phyloP scores from a whole-genome alignment of 2,888 invertebrate genomes.

The Mactromeris polynyma region DNA sequence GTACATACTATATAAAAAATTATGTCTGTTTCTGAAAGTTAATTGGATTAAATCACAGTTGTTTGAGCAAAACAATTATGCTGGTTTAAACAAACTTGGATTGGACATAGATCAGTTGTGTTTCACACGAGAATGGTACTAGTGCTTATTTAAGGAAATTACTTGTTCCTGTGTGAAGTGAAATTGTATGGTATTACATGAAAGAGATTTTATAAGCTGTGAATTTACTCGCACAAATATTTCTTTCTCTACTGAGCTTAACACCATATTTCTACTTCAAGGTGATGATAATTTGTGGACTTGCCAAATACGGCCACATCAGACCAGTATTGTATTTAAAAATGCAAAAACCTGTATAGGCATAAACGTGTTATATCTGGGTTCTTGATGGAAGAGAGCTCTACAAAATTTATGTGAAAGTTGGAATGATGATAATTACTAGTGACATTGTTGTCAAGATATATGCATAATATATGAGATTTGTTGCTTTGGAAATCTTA shows the following conservation, averaged over 20 bases:
- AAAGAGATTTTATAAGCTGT: neutral
- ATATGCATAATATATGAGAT: slow-evolving; percentile 17
- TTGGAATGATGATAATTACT: neutral
- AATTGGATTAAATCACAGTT: neutral
- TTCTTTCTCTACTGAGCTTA: neutral
- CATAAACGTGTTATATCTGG: neutral
- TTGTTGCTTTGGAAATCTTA: neutral
- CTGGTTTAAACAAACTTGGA: neutral
- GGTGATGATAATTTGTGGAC: neutral
- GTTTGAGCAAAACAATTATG: neutral
- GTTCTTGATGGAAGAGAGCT: neutral
- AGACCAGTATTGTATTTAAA: neutral
- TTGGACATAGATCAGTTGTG: neutral
- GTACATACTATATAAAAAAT: no score
- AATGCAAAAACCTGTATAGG: neutral
- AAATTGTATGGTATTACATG: neutral
- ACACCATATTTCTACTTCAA: neutral
- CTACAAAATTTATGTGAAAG: neutral
- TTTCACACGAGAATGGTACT: neutral
- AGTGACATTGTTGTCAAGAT: neutral
- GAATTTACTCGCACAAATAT: neutral
- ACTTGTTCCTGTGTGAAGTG: neutral
- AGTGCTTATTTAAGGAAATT: neutral
- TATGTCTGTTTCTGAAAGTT: neutral
- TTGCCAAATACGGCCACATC: neutral